Evolutionary conservation across 2,113 vertebrate genomes (phyloP).

Genomic region (Collichthys lucidus): DNA sequence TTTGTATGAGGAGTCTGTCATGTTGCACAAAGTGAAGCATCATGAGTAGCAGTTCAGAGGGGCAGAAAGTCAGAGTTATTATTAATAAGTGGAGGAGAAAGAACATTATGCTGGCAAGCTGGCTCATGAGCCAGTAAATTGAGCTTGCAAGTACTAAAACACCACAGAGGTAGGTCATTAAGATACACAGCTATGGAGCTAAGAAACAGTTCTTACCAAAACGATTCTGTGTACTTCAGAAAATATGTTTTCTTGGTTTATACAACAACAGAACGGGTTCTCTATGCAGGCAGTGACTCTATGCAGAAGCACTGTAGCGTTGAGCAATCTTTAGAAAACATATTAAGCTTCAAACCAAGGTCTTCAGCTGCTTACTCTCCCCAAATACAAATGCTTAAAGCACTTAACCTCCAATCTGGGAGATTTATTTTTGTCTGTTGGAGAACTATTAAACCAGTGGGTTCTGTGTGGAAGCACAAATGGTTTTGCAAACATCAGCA

Average conservation of each 20-base stretch:
- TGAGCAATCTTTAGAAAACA: slow-evolving; percentile 17
- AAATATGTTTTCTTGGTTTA: slow-evolving; percentile 30
- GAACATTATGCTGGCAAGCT: slow-evolving; percentile 75
- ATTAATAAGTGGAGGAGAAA: slow-evolving; percentile 76
- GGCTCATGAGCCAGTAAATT: slow-evolving; percentile 80
- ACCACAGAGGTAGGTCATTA: slow-evolving; percentile 75
- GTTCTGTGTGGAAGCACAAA: slow-evolving; percentile 54
- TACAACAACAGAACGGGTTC: slow-evolving; percentile 6
- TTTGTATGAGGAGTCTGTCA: slow-evolving; percentile 54
- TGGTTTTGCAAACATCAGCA: slow-evolving; percentile 66
- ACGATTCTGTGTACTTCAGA: slow-evolving; percentile 16
- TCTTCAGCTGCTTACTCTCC: slow-evolving; percentile 34
- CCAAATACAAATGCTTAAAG: slow-evolving; percentile 36
- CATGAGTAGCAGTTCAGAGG: slow-evolving; percentile 59
- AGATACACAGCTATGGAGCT: slow-evolving; percentile 58
- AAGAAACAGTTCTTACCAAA: slow-evolving; percentile 35
- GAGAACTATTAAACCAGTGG: slow-evolving; percentile 51
- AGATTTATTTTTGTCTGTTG: slow-evolving; percentile 52
- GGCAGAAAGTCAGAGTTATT: slow-evolving; percentile 69
- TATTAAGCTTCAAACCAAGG: slow-evolving; percentile 34
- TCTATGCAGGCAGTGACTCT: not conserved
- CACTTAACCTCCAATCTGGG: slow-evolving; percentile 42
- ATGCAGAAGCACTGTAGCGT: not conserved
- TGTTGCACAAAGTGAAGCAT: slow-evolving; percentile 68
- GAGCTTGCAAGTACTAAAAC: slow-evolving; percentile 72